Evolutionary conservation across 2,797 vertebrate species (phyloP), one percentile per base, ranked within the genome.

Genomic region (Lophius americanus): DNA sequence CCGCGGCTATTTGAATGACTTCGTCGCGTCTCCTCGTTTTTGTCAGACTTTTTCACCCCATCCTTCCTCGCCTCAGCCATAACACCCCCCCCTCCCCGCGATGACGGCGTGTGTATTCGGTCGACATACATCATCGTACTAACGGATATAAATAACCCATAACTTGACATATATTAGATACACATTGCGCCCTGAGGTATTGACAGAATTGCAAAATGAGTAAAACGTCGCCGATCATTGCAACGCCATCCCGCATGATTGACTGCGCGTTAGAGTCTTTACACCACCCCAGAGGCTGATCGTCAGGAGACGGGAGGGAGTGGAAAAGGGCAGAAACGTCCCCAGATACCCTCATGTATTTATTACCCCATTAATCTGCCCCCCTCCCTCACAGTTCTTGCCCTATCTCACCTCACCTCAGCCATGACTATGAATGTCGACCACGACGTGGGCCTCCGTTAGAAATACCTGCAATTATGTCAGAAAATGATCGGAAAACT

Each of bases 291-390:
- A 2, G 66, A 66, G 48, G 70, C 51, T 7, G 35, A 41, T 13
- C 4, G 39, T 51, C 14, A 10, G 23, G 41, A 56, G 37, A 42
- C 43, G 33, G 23, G 37, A 46, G 52, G 13, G 42, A 36, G 56
- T 23, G 58, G 61, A 50, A 33, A 55, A 23, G 46, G 3, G 73
- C 56, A 62, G 77, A 79, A 78, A 82, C 38, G 73, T 85, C 88
- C 81, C 63, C 70, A 67, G 63, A 85, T 84, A 85, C 75, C 75
- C 61, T 77, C 80, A 60, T 54, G 60, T 90, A 85, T 89, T 91
- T 91, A 91, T 87, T 73, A 86, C 70, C 57, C 81, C 73, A 89
- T 90, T 89, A 89, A 77, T 60, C 72, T 73, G 73, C n/a, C 43
- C 82, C 69, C 81, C 23, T 23, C 23, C 23, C 23, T 23, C 23